Evolutionary conservation across 35 echinoderm and acorn worm genomes (phyloP).

Genomic region (Diadema setosum): DNA sequence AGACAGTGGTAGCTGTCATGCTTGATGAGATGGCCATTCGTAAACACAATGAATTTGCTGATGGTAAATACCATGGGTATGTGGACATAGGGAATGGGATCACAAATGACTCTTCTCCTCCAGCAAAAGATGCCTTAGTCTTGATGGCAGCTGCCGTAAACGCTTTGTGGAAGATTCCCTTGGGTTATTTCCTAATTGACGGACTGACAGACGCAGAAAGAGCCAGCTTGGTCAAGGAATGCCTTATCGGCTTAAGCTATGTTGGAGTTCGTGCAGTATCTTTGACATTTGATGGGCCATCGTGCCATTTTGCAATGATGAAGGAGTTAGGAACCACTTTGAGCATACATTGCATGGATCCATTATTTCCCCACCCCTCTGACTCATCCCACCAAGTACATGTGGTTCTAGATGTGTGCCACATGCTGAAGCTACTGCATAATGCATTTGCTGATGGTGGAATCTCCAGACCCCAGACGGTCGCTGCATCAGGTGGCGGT

Average conservation of each 20-base stretch:
- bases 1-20: background rate
- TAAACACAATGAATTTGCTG: background rate
- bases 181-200: constrained; percentile 44
- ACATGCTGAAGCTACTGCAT: constrained; percentile 40
- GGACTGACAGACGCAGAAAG: constrained; percentile 32
- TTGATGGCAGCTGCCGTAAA: constrained; percentile 33
- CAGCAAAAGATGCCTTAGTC: constrained; percentile 49
- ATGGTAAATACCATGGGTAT: background rate
- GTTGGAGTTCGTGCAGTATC: constrained; percentile 35
- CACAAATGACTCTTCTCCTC: constrained; percentile 29
- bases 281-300: constrained; percentile 61
- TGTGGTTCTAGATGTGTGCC: constrained; percentile 30
- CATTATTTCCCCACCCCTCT: constrained; percentile 47
- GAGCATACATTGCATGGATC: background rate
- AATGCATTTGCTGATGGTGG: background rate
- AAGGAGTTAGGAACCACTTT: constrained; percentile 7
- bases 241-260: background rate
- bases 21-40: background rate
- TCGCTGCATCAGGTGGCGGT: background rate
- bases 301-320: constrained; percentile 54
- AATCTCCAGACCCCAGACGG: background rate
- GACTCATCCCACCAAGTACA: background rate
- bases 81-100: background rate
- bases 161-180: constrained; percentile 38
- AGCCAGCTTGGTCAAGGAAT: constrained; percentile 52